These are phyloP conservation scores for Excalfactoria chinensis DNA, from an alignment of 2,113 vertebrate species.

Conservation along the genomic window DNA sequence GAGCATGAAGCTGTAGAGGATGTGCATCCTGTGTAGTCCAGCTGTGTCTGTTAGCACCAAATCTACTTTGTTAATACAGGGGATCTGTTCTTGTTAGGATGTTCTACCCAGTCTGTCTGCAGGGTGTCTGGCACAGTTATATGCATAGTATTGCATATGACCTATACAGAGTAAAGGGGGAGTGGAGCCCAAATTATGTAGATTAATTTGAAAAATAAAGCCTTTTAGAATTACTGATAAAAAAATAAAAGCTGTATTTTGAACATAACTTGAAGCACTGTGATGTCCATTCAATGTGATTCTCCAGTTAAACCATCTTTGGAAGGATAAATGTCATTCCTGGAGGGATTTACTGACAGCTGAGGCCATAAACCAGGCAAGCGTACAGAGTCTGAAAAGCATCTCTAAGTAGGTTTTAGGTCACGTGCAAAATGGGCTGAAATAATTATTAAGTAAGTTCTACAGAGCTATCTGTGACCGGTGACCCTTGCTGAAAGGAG, in stretches of 20 bases:
- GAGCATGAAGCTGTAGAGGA: neutral
- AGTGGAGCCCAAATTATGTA: neutral
- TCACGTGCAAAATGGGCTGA: slow-evolving; percentile 19
- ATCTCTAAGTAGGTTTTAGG: slow-evolving; percentile 29
- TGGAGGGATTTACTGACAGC: neutral
- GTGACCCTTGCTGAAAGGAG: neutral
- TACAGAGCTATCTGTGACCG: neutral
- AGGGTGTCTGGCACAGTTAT: neutral
- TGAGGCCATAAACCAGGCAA: neutral
- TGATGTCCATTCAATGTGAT: neutral
- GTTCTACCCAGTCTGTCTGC: rapidly evolving
- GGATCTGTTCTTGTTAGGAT: neutral
- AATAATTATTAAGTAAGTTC: neutral
- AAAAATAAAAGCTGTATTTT: neutral
- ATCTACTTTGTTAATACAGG: neutral
- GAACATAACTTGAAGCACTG: neutral
- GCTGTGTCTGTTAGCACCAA: neutral
- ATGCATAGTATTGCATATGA: neutral
- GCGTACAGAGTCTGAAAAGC: neutral
- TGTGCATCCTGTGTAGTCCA: neutral
- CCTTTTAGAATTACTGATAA: neutral
- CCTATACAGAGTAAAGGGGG: neutral
- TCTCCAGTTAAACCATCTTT: neutral
- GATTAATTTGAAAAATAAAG: neutral
- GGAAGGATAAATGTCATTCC: too few relatives aligned